Evolutionary conservation across 2,888 invertebrate genomes (phyloP).

Genomic region (Lasioglossum zephyrum): DNA sequence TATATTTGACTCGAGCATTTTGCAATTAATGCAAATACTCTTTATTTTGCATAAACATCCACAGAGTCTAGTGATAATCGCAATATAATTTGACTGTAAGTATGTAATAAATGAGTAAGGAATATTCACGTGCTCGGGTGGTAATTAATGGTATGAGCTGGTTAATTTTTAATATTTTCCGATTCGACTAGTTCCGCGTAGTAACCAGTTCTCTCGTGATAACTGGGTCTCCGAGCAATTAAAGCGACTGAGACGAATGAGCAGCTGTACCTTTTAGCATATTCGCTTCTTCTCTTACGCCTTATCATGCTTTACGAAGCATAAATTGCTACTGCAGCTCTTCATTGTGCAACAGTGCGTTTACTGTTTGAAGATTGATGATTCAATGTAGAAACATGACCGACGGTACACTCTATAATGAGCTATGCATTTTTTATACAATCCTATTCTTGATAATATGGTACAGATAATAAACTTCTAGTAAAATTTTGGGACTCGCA

Average conservation of each 20-base stretch:
- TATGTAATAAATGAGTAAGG: background rate
- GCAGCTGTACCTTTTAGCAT: background rate
- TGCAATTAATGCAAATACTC: background rate
- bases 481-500: background rate
- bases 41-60: background rate
- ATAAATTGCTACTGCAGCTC: background rate
- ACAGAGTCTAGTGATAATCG: background rate
- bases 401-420: background rate
- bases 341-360: background rate
- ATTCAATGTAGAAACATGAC: background rate
- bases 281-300: background rate
- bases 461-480: background rate
- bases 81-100: background rate
- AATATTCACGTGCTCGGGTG: background rate
- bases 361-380: background rate
- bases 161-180: slow-evolving; percentile 15
- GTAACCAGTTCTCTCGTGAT: slow-evolving; percentile 5
- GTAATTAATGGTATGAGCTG: background rate
- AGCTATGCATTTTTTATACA: background rate
- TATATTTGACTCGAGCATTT: background rate
- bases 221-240: slow-evolving; percentile 29
- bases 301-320: background rate
- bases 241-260: slow-evolving; percentile 32
- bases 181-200: background rate
- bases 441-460: background rate